Conservation (phyloP, 2,113 vertebrate genomes). For the Miniopterus natalensis region DNA sequence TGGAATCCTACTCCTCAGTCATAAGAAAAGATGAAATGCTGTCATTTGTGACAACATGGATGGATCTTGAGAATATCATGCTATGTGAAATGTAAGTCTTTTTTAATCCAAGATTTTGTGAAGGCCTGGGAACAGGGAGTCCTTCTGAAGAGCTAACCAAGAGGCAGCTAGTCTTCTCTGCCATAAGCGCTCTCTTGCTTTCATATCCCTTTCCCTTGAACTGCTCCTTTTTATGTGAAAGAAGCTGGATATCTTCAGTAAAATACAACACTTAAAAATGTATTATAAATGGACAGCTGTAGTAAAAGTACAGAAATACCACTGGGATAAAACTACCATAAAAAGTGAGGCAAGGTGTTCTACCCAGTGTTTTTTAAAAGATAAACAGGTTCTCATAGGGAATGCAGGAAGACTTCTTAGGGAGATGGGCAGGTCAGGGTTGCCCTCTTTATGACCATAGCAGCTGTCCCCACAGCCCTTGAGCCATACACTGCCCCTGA, state of each 20-base stretch:
- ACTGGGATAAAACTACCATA: neutral
- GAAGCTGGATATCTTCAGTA: neutral
- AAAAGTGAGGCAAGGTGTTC: conserved; percentile 9
- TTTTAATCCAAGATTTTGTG: neutral
- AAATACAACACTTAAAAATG: neutral
- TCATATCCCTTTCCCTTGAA: neutral
- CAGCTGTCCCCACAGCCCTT: neutral
- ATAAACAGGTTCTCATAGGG: neutral
- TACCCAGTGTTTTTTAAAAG: neutral
- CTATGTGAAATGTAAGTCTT: neutral
- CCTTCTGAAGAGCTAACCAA: neutral
- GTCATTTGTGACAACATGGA: neutral
- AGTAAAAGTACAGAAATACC: neutral
- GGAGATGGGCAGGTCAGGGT: neutral
- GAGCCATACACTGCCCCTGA: neutral
- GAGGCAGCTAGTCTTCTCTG: neutral
- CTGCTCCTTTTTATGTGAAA: neutral
- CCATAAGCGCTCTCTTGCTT: neutral
- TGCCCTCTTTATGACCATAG: neutral
- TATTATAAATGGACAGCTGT: neutral
- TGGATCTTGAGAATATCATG: neutral
- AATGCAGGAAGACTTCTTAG: neutral
- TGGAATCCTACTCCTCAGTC: neutral
- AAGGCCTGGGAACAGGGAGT: neutral
- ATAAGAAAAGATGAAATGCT: neutral